Base-by-base conservation (phyloP, 2,113 vertebrate genomes). In the Spheniscus mendiculus region DNA sequence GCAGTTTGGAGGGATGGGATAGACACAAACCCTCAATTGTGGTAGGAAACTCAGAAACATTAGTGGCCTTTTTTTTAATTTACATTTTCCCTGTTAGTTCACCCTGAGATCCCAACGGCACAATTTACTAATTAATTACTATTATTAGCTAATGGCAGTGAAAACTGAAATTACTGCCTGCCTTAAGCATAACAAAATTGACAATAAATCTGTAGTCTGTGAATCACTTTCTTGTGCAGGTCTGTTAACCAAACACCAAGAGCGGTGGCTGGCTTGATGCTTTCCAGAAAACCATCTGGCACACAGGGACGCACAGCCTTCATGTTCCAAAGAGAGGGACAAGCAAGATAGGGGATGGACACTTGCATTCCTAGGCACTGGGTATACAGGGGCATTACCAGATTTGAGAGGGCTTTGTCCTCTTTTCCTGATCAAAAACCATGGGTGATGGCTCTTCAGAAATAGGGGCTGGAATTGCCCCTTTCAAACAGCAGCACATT, bases 41-140 rank as follows among this genome's bases (percentile, higher is more conserved):
- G 50, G 78, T 70, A 91, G 93, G 91, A 96, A 97, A 94, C 96
- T 96, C 96, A 97, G 93, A 82, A 96, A 97, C 95, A 93, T 97
- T 78, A 95, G 91, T 84, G 92, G 96, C 56, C 81, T 94, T 92
- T 86, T 92, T 94, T 72, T 93, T 67, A 94, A 97, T 98, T 95
- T 97, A 98, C 97, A 97, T 98, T 97, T 98, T 97, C 96, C 93
- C 95, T 93, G 87, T 97, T 96, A 97, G 96, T 95, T 98, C 97
- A 98, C 98, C 98, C 98, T 82, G 97, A 97, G 97, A 98, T 98
- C 97, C 95, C 83, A 91, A 96, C 30, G 88, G 97, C 97, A 97
- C 91, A 77, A 97, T 98, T 98, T 98, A 96, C 97, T 98, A 98
- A 98, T 98, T 98, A 98, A 98, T 98, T 98, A 98, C 98, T 98